These are phyloP conservation scores for Antheraea pernyi DNA, from an alignment of 1,140 invertebrate genomes.

Conservation along the genomic window DNA sequence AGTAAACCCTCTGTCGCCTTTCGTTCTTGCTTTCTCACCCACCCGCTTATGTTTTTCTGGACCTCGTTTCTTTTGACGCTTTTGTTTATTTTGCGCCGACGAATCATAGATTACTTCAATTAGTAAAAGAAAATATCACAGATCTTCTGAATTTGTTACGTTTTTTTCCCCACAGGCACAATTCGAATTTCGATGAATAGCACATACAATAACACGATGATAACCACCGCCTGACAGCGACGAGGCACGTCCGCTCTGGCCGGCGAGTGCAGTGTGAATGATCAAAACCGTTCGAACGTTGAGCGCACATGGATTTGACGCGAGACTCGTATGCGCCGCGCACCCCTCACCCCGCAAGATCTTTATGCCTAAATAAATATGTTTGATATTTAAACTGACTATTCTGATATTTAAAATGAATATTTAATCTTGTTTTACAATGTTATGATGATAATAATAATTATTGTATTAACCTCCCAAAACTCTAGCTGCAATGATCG, in stretches of 20 bases:
- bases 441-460: too few species aligned
- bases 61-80: conserved; percentile 10
- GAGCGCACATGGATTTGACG: conserved; percentile 71
- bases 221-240: conserved; percentile 61
- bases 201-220: conserved; percentile 69
- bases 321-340: conserved; percentile 42
- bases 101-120: background rate
- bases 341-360: conserved; percentile 40
- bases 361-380: conserved; percentile 50
- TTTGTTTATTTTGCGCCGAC: background rate
- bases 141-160: background rate
- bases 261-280: conserved; percentile 37
- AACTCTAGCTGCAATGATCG: too few species aligned
- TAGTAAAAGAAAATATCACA: background rate
- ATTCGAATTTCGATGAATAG: conserved; percentile 72
- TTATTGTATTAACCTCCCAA: too few species aligned
- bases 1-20: conserved; percentile 19
- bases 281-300: conserved; percentile 28
- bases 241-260: conserved; percentile 40
- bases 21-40: conserved; percentile 23
- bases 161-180: conserved; percentile 51
- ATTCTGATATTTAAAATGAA: too few species aligned
- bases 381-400: background rate
- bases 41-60: conserved; percentile 25
- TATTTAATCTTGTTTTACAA: too few species aligned